Evolutionary conservation across 2,888 invertebrate genomes (phyloP).

Genomic region (Autographa gamma): DNA sequence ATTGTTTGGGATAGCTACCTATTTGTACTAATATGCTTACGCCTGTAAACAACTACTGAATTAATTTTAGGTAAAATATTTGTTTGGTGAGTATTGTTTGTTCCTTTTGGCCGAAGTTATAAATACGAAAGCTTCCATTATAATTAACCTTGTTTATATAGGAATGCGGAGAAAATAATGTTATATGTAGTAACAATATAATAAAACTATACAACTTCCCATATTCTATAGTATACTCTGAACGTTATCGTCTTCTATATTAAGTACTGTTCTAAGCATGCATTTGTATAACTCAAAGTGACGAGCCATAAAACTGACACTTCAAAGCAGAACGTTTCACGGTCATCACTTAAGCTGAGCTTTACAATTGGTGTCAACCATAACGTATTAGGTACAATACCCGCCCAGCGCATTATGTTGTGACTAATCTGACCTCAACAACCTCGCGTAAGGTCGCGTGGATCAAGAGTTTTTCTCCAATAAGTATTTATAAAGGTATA

Average conservation of each 20-base stretch:
- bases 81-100: slow-evolving; percentile 32
- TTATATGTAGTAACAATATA: not conserved
- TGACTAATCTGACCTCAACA: slow-evolving; percentile 51
- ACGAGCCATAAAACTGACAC: slow-evolving; percentile 24
- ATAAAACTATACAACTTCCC: not conserved
- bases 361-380: slow-evolving; percentile 34
- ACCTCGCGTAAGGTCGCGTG: slow-evolving; percentile 47
- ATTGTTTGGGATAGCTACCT: slow-evolving; percentile 40
- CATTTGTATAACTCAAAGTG: slow-evolving; percentile 3
- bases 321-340: slow-evolving; percentile 23
- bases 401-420: slow-evolving; percentile 33
- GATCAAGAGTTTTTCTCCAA: slow-evolving; percentile 45
- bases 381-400: slow-evolving; percentile 21
- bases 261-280: not conserved
- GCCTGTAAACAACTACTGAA: slow-evolving; percentile 41
- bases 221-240: not conserved
- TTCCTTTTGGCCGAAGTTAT: slow-evolving; percentile 6
- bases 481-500: slow-evolving; percentile 23
- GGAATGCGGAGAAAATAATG: not conserved
- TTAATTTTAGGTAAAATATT: slow-evolving; percentile 38
- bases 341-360: slow-evolving; percentile 21
- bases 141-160: not conserved
- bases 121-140: slow-evolving; percentile 24
- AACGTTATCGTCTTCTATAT: not conserved
- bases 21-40: slow-evolving; percentile 42